Conservation (phyloP, 2,888 invertebrate genomes). For the Notodonta ziczac region DNA sequence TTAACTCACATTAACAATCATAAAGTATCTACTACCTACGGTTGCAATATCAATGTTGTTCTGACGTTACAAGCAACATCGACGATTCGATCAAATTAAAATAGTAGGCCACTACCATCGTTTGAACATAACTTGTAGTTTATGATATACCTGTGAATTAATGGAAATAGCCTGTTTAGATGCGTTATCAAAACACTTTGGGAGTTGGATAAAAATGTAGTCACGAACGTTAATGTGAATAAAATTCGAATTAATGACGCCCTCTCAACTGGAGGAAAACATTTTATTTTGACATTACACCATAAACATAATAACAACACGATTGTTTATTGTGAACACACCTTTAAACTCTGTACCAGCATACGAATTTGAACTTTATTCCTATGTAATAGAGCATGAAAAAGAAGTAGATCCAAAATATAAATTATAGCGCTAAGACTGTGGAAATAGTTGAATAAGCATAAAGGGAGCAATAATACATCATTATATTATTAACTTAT, state of each 20-base stretch:
- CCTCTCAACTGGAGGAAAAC: constrained; percentile 65
- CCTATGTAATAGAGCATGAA: constrained; percentile 18
- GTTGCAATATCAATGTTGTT: too few relatives aligned
- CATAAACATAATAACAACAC: constrained; percentile 73
- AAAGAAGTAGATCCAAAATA: constrained; percentile 30
- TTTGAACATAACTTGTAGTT: neutral
- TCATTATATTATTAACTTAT: constrained; percentile 83
- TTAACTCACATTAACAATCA: too few relatives aligned
- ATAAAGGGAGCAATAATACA: constrained; percentile 72
- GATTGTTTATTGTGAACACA: constrained; percentile 61
- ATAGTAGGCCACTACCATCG: neutral
- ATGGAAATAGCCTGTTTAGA: constrained; percentile 54
- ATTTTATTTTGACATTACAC: constrained; percentile 78
- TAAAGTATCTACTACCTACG: too few relatives aligned
- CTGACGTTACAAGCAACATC: neutral
- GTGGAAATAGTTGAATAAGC: constrained; percentile 67
- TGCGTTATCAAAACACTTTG: constrained; percentile 58
- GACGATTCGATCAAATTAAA: neutral
- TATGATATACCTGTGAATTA: constrained; percentile 17
- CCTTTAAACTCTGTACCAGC: constrained; percentile 4
- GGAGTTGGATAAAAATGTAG: constrained; percentile 56
- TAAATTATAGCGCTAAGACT: constrained; percentile 55
- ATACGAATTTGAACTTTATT: constrained; percentile 38
- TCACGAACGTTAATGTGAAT: constrained; percentile 70
- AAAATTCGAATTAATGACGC: constrained; percentile 75